Conservation (phyloP, 1,140 invertebrate genomes). For the Octopus sinensis region DNA sequence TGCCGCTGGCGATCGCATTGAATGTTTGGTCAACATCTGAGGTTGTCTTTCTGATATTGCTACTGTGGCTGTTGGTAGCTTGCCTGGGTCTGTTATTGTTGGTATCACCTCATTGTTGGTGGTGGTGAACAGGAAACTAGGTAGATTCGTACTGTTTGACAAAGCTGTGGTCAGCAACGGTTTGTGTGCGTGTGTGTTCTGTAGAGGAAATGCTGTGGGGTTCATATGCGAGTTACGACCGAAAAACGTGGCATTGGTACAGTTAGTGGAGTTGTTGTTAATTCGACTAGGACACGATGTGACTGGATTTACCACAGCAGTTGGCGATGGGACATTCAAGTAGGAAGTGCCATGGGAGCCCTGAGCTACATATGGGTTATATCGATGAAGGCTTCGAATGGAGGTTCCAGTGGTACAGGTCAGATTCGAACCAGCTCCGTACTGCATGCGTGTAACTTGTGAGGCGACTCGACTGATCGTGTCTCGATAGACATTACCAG, state of each 20-base stretch:
- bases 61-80: background rate
- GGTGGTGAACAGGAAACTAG: background rate
- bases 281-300: background rate
- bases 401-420: background rate
- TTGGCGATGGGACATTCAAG: background rate
- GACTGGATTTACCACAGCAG: background rate
- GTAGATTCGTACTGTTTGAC: background rate
- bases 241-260: background rate
- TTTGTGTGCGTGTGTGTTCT: background rate
- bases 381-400: background rate
- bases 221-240: background rate
- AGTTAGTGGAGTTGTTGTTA: background rate
- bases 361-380: background rate
- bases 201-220: background rate
- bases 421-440: background rate
- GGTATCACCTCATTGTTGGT: background rate
- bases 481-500: conserved; percentile 22
- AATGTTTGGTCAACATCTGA: background rate
- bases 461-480: background rate
- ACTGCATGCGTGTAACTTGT: background rate
- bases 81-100: background rate
- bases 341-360: background rate
- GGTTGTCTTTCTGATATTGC: background rate
- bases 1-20: background rate
- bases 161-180: background rate